Evolutionary conservation across 2,797 vertebrate species (phyloP).

Genomic region (Acanthurus tractus): DNA sequence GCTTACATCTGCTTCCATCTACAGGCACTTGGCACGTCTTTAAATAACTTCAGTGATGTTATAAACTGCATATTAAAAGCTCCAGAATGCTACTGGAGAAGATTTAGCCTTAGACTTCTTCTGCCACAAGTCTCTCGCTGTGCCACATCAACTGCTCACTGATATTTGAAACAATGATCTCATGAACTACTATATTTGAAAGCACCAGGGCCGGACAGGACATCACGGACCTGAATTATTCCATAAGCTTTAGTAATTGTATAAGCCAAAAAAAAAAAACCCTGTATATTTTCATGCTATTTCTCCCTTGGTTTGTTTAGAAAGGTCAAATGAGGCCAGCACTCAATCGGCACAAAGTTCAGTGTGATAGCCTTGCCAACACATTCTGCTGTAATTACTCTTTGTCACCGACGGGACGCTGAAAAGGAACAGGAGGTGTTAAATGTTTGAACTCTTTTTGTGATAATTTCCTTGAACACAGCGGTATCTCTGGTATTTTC

Average conservation of each 20-base stretch:
- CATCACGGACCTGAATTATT: constrained; percentile 25
- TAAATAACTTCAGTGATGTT: constrained; percentile 58
- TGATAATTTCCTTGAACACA: constrained; percentile 38
- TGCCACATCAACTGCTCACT: constrained; percentile 40
- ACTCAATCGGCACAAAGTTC: constrained; percentile 17
- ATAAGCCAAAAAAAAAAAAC: constrained; percentile 6
- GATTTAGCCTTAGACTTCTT: constrained; percentile 33
- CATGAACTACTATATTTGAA: constrained; percentile 19
- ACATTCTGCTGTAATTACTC: constrained; percentile 50
- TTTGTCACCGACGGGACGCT: background rate
- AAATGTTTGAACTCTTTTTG: constrained; percentile 25
- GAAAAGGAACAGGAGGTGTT: constrained; percentile 23
- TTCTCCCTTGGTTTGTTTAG: constrained; percentile 6
- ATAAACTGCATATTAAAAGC: constrained; percentile 52
- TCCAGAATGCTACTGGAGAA: constrained; percentile 38
- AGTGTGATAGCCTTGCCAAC: constrained; percentile 12
- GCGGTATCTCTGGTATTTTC: constrained; percentile 31
- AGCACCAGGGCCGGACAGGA: background rate
- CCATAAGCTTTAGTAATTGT: constrained; percentile 26
- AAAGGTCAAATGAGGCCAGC: constrained; percentile 29
- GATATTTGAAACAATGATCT: constrained; percentile 37
- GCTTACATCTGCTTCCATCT: constrained; percentile 48
- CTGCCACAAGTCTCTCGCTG: constrained; percentile 20
- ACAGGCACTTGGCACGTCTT: constrained; percentile 42
- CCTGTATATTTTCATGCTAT: background rate